phyloP scores from a whole-genome alignment of 2,888 invertebrate species.

The Fissipunctia ypsillon region DNA sequence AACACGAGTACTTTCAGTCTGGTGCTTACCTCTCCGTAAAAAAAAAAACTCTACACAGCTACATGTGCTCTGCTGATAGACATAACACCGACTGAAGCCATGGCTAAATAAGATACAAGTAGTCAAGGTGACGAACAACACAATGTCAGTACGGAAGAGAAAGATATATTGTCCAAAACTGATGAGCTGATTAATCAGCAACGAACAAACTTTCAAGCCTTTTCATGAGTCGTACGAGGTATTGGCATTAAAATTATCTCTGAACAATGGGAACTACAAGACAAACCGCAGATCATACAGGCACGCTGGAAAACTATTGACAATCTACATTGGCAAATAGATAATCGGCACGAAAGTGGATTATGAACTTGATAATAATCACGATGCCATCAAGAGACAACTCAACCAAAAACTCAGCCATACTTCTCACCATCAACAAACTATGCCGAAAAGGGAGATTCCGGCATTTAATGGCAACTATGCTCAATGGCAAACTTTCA shows the following conservation, averaged over 20 bases:
- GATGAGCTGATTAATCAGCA: neutral
- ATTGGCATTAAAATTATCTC: neutral
- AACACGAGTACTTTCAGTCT: neutral
- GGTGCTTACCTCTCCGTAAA: neutral
- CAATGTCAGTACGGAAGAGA: no score
- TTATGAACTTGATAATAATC: conserved; percentile 10
- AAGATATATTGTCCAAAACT: neutral
- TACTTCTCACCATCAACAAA: conserved; percentile 13
- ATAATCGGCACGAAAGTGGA: conserved; percentile 12
- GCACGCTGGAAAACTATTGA: neutral
- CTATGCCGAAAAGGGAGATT: conserved; percentile 7
- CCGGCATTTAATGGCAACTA: neutral
- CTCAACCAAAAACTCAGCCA: conserved; percentile 11
- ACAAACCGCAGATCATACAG: conserved; percentile 3
- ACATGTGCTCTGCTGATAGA: conserved; percentile 10
- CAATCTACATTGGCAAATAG: neutral
- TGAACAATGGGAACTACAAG: neutral
- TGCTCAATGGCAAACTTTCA: neutral
- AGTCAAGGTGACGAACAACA: no score
- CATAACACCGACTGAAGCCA: neutral
- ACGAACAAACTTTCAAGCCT: no score
- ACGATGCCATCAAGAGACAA: conserved; percentile 5
- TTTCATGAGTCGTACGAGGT: neutral
- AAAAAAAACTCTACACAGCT: neutral
- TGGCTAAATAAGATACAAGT: neutral